phyloP scores from a whole-genome alignment of 92 coral and sea anemone species.

The Siderastrea radians region DNA sequence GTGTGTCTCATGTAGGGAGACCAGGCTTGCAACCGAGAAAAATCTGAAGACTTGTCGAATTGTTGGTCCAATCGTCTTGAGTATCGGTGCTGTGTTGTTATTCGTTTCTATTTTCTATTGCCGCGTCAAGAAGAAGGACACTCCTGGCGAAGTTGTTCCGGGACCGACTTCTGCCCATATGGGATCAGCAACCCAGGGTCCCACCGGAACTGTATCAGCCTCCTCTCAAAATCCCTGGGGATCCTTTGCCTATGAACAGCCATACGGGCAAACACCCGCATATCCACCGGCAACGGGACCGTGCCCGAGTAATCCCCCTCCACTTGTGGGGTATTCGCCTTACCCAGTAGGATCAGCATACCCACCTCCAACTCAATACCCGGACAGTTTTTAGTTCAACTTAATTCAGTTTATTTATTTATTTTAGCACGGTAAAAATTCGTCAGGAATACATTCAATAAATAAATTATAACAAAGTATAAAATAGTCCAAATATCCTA shows the following conservation, averaged over 20 bases:
- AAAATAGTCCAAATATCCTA: too few relatives aligned
- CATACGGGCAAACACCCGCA: constrained; percentile 14
- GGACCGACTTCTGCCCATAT: neutral
- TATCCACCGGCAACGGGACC: constrained; percentile 26
- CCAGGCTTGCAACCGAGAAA: constrained; percentile 44
- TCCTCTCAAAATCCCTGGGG: neutral
- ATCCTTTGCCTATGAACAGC: too few relatives aligned
- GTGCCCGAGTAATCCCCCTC: constrained; percentile 29
- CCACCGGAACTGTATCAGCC: constrained; percentile 2
- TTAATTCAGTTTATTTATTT: too few relatives aligned
- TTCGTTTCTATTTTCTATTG: constrained; percentile 15
- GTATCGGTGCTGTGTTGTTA: constrained; percentile 41
- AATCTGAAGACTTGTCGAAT: constrained; percentile 65
- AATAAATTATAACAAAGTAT: too few relatives aligned
- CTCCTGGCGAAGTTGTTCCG: constrained; percentile 33
- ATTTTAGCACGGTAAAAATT: too few relatives aligned
- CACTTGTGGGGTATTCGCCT: constrained; percentile 17
- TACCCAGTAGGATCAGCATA: constrained; percentile 20
- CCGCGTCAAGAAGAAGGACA: constrained; percentile 22
- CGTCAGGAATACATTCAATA: too few relatives aligned
- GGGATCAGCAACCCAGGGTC: constrained; percentile 14
- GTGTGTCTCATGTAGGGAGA: constrained; percentile 74
- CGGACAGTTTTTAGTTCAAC: neutral
- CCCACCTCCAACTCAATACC: constrained; percentile 28
- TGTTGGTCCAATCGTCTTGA: constrained; percentile 73